Conservation (phyloP, 2,888 invertebrate species). For the Trissoscelio sp. region DNA sequence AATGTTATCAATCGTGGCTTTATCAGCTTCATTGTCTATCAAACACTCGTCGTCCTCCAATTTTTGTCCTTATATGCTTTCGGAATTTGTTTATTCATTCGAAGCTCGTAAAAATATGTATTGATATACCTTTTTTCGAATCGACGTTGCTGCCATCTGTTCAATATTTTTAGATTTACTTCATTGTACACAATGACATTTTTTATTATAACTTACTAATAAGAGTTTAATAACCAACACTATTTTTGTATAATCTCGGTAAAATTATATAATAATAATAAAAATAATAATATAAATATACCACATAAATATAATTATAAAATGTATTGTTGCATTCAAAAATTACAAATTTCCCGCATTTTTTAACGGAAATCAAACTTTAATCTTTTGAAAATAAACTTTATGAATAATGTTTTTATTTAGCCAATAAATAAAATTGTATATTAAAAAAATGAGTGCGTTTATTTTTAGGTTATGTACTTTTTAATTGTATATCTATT, state of each 20-base stretch:
- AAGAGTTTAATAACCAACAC: no score
- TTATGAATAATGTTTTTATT: no score
- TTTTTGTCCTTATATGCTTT: neutral
- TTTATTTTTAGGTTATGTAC: no score
- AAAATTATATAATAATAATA: no score
- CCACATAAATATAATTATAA: no score
- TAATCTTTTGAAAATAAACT: neutral
- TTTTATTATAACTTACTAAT: no score
- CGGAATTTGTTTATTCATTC: conserved; percentile 19
- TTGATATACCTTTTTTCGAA: conserved; percentile 10
- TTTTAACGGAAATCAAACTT: neutral
- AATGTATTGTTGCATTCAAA: neutral
- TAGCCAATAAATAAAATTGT: no score
- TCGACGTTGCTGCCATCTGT: conserved; percentile 24
- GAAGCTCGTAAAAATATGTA: conserved; percentile 8
- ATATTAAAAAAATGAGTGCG: no score
- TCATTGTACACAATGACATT: no score
- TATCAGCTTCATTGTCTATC: conserved; percentile 82
- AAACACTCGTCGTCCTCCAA: neutral
- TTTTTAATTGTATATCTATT: no score
- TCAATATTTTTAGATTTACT: neutral
- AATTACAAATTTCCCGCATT: neutral
- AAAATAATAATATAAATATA: no score
- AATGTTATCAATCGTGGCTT: conserved; percentile 90
- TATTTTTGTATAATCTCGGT: no score